phyloP scores from a whole-genome alignment of 2,797 vertebrate genomes.

The Bradypus variegatus region DNA sequence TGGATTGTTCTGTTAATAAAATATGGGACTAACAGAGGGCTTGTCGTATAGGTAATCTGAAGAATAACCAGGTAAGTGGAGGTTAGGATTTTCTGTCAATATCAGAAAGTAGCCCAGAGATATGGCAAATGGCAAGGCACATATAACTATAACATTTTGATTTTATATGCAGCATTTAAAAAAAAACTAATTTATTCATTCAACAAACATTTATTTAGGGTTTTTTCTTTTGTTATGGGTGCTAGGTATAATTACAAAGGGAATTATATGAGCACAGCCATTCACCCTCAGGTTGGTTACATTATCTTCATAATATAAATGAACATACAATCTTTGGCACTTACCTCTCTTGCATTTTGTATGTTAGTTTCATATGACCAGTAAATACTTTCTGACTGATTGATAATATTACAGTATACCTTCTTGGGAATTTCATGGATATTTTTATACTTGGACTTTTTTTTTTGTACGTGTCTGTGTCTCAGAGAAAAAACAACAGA shows the following conservation, averaged over 20 bases:
- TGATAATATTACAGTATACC: not conserved
- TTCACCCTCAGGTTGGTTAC: not conserved
- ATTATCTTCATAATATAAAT: not conserved
- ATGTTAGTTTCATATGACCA: not conserved
- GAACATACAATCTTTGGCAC: not conserved
- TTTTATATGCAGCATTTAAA: slow-evolving; percentile 12
- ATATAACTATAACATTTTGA: slow-evolving; percentile 9
- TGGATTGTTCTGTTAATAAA: not conserved
- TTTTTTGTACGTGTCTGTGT: not conserved
- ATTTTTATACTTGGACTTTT: slow-evolving; percentile 24
- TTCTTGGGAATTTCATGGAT: not conserved
- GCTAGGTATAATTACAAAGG: not conserved
- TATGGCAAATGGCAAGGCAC: not conserved
- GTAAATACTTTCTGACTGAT: not conserved
- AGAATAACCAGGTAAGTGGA: not conserved
- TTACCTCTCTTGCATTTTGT: not conserved
- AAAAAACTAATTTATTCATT: not conserved
- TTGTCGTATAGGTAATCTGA: not conserved
- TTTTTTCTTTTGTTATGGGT: not conserved
- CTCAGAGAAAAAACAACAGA: slow-evolving; percentile 18
- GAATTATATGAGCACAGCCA: not conserved
- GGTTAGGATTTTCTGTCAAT: not conserved
- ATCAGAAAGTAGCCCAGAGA: not conserved
- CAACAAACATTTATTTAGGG: not conserved
- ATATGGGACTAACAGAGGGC: not conserved